Percentiles rank a stretch among this genome's conserved stretches.
phyloP scores from a whole-genome alignment of 2,888 invertebrate genomes.

The Palloptera scutellata region DNA sequence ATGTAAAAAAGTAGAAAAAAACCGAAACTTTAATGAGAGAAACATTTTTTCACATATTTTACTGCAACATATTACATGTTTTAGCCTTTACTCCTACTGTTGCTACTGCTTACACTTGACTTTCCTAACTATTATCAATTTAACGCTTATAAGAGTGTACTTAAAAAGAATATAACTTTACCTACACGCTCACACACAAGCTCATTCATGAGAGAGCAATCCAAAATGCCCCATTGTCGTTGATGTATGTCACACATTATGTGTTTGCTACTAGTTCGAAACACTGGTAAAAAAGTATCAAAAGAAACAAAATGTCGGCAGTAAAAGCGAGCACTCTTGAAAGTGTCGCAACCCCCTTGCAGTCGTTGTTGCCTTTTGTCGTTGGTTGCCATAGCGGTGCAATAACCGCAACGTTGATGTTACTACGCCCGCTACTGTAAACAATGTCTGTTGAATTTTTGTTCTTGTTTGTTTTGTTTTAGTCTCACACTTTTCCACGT shows the following conservation, averaged over 20 bases:
- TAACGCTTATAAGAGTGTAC: conserved; percentile 38
- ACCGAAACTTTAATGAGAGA: background rate
- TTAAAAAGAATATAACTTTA: background rate
- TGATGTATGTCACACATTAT: background rate
- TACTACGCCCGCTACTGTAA: conserved; percentile 13
- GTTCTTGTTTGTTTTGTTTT: conserved; percentile 7
- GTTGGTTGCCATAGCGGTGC: conserved; percentile 14
- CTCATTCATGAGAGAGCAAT: background rate
- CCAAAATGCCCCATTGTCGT: background rate
- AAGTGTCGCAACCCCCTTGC: too few species aligned
- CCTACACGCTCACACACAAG: background rate
- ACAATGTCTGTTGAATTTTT: conserved; percentile 10
- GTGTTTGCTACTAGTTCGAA: background rate
- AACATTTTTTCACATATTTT: background rate
- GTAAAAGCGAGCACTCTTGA: too few species aligned
- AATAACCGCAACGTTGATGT: conserved; percentile 23
- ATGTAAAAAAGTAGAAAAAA: background rate
- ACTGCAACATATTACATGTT: background rate
- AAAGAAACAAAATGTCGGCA: too few species aligned
- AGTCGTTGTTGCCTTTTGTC: conserved; percentile 3
- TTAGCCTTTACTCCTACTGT: background rate
- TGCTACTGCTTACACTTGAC: conserved; percentile 42
- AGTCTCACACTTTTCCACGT: background rate
- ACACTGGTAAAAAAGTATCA: background rate
- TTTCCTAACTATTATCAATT: conserved; percentile 47